Base-by-base conservation (phyloP, 2,113 vertebrate genomes). In the Tricholaema leucomelas region DNA sequence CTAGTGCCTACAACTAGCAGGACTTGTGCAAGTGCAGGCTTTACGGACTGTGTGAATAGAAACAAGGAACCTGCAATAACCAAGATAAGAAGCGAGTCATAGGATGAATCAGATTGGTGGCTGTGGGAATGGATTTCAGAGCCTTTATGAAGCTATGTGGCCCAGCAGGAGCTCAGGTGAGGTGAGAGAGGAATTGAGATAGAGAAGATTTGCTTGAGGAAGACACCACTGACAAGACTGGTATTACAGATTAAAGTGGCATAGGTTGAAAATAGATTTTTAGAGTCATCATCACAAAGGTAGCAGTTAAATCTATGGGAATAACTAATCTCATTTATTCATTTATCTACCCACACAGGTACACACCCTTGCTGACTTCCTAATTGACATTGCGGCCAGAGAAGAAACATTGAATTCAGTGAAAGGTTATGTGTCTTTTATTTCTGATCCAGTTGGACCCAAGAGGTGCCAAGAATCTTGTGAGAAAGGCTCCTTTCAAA, bases 291-390 rank as follows among this genome's bases (percentile, higher is more conserved):
- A 1, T 75, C 69, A 90, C 87, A 93, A 83, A 95, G 79, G 75
- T 81, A 72, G 56, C 69, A 87, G 69, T 56, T 95, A 83, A 85
- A 93, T 91, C 56, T 91, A 42, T 61, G 72, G 69, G 79, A 91
- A 93, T 80, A 95, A 76, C 69, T 82, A 81, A 74, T 92, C 76
- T 87, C 72, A 55, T 46, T 46, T 70, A 87, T 74, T 94, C 72
- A 77, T 93, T 86, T 73, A 46, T 69, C 88, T 88, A 24, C 78
- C 84, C 81, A 90, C 78, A 87, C 75, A 82, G 65, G 1, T 74
- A 81, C 84, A 91, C 91, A 92, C 85, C 92, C 91, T 93, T 92
- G 48, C 92, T 93, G 87, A 87, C 92, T 96, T 93, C 81, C 91
- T 93, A 92, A 56, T 71, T 74, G 54, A 61, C 2, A 1, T 2